Evolutionary conservation across 2,888 invertebrate species (phyloP).

Genomic region (Heterodera filipjevi): DNA sequence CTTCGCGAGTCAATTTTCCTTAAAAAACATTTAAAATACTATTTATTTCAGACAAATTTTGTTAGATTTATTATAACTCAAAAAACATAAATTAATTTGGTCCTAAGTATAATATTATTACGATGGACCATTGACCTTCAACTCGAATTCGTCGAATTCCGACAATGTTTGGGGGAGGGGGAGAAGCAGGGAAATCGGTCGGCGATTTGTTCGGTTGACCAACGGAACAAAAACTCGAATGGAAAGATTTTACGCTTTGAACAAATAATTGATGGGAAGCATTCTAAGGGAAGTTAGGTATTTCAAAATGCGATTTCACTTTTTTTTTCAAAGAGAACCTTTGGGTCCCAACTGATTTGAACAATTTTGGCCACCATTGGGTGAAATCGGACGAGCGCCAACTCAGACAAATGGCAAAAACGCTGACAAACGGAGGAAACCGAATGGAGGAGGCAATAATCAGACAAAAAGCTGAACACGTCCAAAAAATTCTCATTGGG

Average conservation of each 20-base stretch:
- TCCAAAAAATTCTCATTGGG: background rate
- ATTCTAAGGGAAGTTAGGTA: background rate
- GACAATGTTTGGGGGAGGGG: background rate
- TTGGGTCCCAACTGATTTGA: background rate
- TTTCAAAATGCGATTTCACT: too few relatives aligned
- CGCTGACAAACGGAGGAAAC: background rate
- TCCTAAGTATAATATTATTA: too few relatives aligned
- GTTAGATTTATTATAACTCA: too few relatives aligned
- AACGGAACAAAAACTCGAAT: background rate
- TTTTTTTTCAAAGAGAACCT: background rate
- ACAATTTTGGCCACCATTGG: slow-evolving; percentile 4
- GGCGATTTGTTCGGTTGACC: background rate
- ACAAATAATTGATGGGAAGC: background rate
- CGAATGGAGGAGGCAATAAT: background rate
- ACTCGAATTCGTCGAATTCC: background rate
- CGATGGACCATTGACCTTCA: background rate
- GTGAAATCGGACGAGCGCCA: background rate
- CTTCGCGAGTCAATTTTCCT: background rate
- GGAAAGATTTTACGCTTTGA: background rate
- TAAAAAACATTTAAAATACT: background rate
- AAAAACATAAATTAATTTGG: too few relatives aligned
- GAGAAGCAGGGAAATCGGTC: background rate
- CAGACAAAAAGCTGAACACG: background rate
- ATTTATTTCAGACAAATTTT: too few relatives aligned
- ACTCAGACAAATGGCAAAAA: background rate